Evolutionary conservation across 1,140 invertebrate genomes (phyloP), one percentile per base, ranked within the genome.

Genomic region (Hyles euphorbiae): DNA sequence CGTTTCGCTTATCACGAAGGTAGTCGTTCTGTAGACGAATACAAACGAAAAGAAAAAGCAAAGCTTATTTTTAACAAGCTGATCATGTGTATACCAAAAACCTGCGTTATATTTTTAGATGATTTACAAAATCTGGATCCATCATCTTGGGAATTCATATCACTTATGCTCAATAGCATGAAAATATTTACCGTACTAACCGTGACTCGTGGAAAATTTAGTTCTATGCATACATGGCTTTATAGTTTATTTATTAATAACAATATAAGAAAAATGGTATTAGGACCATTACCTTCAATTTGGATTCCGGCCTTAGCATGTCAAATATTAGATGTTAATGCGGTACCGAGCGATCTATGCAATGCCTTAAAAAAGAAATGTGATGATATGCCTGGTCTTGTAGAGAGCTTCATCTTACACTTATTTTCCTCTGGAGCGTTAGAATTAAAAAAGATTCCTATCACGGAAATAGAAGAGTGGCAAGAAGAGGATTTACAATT

Each of bases 401-500:
- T 89, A 46, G 81, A 89, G 76, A 84, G 73, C 63, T 90, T 85
- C 53, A 81, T 90, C 22, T 65, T 89, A 11, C 80, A 88, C 56
- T 71, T 90, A 63, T 85, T 90, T 68, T 89, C 89, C 44, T 85
- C 71, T 56, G 88, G 85, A n/a, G 81, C 82, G 12, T 53, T 88
- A 59, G 78, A 84, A 63, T 52, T 83, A 12, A 74, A 66, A 36
- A 78, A 72, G 60, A 67, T 88, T 55, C 40, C 33, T 32, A 53
- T 67, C 48, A 51, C 56, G 50, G 78, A 84, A 58, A 43, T 83
- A 66, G 36, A 65, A 34, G 52, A 70, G 43, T 78, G 60, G 53
- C 43, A 62, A 58, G 34, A 66, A 34, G 81, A 85, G 63, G 66
- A 76, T 12, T 71, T 86, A 58, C 71, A 78, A 53, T 86, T 81